Conservation (phyloP, 2,888 invertebrate genomes). For the Horisme vitalbata region DNA sequence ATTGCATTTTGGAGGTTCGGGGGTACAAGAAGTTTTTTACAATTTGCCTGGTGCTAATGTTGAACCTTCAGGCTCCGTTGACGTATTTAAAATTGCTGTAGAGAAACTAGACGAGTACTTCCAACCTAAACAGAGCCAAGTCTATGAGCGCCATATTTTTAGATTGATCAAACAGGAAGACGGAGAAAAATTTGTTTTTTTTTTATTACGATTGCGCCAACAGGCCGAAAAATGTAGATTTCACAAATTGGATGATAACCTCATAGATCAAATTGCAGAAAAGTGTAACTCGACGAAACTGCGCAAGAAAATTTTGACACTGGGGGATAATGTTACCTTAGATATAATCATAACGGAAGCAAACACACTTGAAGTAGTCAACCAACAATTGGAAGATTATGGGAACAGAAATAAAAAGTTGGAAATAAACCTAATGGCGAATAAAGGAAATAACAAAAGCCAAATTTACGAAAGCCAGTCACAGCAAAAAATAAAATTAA, state of each 20-base stretch:
- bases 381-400: not conserved
- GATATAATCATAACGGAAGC: not conserved
- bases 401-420: not conserved
- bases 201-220: no score
- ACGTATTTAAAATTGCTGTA: not conserved
- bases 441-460: no score
- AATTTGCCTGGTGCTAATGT: not conserved
- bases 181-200: constrained; percentile 1
- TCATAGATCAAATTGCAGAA: not conserved
- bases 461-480: no score
- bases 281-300: not conserved
- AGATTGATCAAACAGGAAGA: not conserved
- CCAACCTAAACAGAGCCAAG: not conserved
- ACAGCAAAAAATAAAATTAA: not conserved
- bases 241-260: not conserved
- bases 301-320: not conserved
- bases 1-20: not conserved
- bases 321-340: not conserved
- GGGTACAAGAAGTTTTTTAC: not conserved
- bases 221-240: not conserved
- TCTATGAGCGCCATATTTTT: not conserved
- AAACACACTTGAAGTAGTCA: not conserved
- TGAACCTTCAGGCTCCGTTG: not conserved
- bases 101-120: not conserved
- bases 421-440: no score